A percentile compares a stretch with the other conserved stretches of the same genome.
Conservation (phyloP, 2,797 vertebrate species). For the Geotrypetes seraphini region DNA sequence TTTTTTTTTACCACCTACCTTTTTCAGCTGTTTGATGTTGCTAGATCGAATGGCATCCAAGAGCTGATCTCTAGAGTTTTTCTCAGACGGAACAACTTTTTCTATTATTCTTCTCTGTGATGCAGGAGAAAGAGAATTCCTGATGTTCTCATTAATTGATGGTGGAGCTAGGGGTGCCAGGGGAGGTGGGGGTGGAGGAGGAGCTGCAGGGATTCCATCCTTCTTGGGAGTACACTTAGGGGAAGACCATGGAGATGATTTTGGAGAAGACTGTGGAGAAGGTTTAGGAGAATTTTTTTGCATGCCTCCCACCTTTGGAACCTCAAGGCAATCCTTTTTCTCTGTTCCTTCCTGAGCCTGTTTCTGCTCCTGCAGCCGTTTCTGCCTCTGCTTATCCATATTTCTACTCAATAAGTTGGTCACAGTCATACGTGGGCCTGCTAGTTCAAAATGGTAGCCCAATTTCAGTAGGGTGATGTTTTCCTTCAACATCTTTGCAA, state of each 20-base stretch:
- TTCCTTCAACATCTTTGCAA: conserved; percentile 85
- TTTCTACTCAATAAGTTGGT: conserved; percentile 94
- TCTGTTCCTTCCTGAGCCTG: conserved; percentile 71
- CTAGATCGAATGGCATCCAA: conserved; percentile 84
- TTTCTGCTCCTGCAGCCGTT: conserved; percentile 84
- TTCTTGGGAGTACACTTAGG: conserved; percentile 70
- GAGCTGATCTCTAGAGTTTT: conserved; percentile 90
- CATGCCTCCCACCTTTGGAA: conserved; percentile 51
- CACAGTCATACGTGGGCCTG: conserved; percentile 90
- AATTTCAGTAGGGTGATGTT: conserved; percentile 89
- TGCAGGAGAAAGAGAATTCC: conserved; percentile 77
- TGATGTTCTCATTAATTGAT: conserved; percentile 67
- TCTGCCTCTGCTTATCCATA: conserved; percentile 93
- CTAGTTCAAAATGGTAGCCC: conserved; percentile 93
- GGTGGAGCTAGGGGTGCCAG: conserved; percentile 61
- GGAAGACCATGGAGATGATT: conserved; percentile 60
- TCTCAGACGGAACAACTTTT: conserved; percentile 50
- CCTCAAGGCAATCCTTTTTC: conserved; percentile 71
- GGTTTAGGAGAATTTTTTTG: conserved; percentile 59
- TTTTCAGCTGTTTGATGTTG: conserved; percentile 79
- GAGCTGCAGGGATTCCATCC: conserved; percentile 38
- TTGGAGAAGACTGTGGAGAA: conserved; percentile 36
- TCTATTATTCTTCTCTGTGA: conserved; percentile 79
- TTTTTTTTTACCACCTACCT: conserved; percentile 72
- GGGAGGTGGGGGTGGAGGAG: conserved; percentile 47